These are phyloP conservation scores for Microctonus aethiopoides DNA, from an alignment of 2,888 invertebrate genomes.

Conservation along the genomic window DNA sequence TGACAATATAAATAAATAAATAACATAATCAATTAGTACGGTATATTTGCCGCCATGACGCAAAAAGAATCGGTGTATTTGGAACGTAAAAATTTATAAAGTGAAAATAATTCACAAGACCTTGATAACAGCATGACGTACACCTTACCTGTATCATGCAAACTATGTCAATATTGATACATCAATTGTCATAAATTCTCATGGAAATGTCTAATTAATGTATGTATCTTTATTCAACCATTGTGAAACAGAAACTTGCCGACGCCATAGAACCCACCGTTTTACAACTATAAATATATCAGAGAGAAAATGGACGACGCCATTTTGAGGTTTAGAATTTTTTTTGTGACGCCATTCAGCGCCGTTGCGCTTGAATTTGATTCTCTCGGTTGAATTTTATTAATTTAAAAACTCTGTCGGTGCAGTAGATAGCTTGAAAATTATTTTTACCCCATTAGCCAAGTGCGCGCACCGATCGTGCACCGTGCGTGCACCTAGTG, in stretches of 20 bases:
- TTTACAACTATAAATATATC: slow-evolving; percentile 3
- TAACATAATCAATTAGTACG: slow-evolving; percentile 37
- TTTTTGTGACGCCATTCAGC: neutral
- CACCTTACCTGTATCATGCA: slow-evolving; percentile 46
- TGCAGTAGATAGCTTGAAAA: too few species aligned
- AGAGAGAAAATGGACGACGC: neutral
- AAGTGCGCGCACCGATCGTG: too few species aligned
- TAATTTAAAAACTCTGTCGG: too few species aligned
- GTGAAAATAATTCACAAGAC: neutral
- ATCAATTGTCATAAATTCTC: slow-evolving; percentile 43
- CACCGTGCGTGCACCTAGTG: too few species aligned
- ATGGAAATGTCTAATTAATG: neutral
- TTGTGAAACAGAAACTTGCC: slow-evolving; percentile 49
- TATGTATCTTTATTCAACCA: slow-evolving; percentile 27
- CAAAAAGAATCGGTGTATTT: slow-evolving; percentile 1
- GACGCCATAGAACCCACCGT: slow-evolving; percentile 52
- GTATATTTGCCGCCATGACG: slow-evolving; percentile 56
- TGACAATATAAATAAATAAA: slow-evolving; percentile 6
- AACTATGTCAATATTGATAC: slow-evolving; percentile 41
- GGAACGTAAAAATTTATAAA: slow-evolving; percentile 11
- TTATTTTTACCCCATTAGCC: too few species aligned
- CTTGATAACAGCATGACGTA: slow-evolving; percentile 4
- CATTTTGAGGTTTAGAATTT: slow-evolving; percentile 4
- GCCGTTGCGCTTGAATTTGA: neutral
- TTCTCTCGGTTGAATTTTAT: too few species aligned